Evolutionary conservation across 2,888 invertebrate species (phyloP).

Genomic region (Gortyna flavago): DNA sequence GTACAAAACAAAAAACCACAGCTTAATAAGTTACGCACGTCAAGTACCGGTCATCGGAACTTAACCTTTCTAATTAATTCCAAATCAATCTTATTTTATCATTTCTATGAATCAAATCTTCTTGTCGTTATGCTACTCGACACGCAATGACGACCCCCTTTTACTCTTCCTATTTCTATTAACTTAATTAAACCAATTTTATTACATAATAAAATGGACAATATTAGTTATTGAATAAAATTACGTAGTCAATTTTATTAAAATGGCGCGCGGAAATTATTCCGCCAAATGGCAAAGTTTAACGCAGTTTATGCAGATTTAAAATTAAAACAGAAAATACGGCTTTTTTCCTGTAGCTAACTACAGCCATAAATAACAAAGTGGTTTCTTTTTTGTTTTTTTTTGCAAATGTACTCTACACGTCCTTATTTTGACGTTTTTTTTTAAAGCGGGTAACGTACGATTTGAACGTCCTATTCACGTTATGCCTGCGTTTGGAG

Average conservation of each 20-base stretch:
- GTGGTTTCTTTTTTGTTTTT: conserved; percentile 12
- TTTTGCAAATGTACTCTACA: not conserved
- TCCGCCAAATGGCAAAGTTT: conserved; percentile 55
- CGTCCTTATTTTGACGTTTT: conserved; percentile 27
- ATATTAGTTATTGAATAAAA: conserved; percentile 42
- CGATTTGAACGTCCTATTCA: conserved; percentile 26
- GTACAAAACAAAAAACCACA: not conserved
- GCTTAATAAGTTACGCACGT: conserved; percentile 10
- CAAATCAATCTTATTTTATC: conserved; percentile 54
- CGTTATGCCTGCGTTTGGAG: not conserved
- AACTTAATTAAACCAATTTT: conserved; percentile 40
- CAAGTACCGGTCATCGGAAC: conserved; percentile 32
- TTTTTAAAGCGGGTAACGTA: conserved; percentile 21
- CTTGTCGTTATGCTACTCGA: not conserved
- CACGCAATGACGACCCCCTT: not conserved
- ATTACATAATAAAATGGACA: conserved; percentile 29
- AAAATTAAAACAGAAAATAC: not conserved
- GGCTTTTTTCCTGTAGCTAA: not conserved
- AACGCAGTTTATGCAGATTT: conserved; percentile 38
- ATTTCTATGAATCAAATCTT: conserved; percentile 34
- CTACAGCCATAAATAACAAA: conserved; percentile 18
- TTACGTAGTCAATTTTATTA: conserved; percentile 35
- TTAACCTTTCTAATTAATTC: conserved; percentile 55
- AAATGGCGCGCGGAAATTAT: conserved; percentile 42
- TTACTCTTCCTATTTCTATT: conserved; percentile 28